A percentile compares a stretch with the other conserved stretches of the same genome.
Conservation (phyloP, 2,888 invertebrate species). For the Zaprionus lineosus region DNA sequence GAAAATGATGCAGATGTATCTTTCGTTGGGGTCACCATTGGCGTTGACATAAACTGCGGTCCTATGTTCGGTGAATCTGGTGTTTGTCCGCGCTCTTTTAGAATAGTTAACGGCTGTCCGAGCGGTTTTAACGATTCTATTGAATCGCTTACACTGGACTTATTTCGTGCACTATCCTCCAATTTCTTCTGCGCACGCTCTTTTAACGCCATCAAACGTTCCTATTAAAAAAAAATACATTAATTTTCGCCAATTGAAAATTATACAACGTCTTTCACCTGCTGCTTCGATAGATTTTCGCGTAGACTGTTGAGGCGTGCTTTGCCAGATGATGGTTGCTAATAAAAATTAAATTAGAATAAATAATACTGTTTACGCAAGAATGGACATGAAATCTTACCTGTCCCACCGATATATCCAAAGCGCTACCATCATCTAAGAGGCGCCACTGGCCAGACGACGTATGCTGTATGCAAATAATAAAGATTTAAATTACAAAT, state of each 20-base stretch:
- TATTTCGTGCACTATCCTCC: constrained; percentile 30
- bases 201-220: constrained; percentile 56
- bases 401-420: no score
- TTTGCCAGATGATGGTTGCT: constrained; percentile 29
- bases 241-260: no score
- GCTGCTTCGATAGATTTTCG: constrained; percentile 61
- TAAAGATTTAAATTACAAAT: no score
- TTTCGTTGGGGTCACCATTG: constrained; percentile 20
- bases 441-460: no score
- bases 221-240: constrained; percentile 23
- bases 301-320: constrained; percentile 57
- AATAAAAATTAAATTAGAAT: background rate
- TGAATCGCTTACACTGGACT: constrained; percentile 50
- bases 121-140: constrained; percentile 57
- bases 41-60: constrained; percentile 38
- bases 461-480: no score
- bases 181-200: constrained; percentile 53
- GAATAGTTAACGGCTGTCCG: constrained; percentile 31
- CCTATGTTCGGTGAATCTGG: background rate
- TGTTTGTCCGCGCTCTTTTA: constrained; percentile 20
- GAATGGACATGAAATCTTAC: no score
- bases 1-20: background rate
- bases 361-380: no score
- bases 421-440: no score
- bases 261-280: constrained; percentile 36